phyloP scores from a whole-genome alignment of 2,888 invertebrate species.

The Piscicola geometra region DNA sequence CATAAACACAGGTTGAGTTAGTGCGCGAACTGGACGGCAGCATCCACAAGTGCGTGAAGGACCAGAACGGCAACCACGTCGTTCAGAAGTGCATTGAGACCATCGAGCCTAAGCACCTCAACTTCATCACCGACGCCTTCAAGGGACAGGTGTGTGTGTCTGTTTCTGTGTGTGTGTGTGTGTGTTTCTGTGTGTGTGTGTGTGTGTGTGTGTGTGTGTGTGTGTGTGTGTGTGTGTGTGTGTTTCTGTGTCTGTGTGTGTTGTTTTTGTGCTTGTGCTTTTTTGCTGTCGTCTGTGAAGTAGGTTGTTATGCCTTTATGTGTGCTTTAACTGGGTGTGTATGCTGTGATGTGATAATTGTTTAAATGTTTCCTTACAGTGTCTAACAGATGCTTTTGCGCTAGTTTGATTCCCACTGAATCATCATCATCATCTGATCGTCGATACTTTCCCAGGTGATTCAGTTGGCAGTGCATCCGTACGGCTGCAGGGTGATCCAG shows the following conservation, averaged over 20 bases:
- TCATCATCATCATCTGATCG: neutral
- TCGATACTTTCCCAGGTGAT: constrained; percentile 64
- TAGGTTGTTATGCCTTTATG: no score
- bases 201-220: neutral
- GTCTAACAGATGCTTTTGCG: no score
- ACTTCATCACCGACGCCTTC: constrained; percentile 84
- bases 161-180: neutral
- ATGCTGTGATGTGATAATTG: no score
- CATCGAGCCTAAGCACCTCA: constrained; percentile 90
- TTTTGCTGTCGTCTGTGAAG: no score
- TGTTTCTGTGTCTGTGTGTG: no score
- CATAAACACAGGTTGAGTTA: constrained; percentile 70
- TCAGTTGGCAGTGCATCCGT: constrained; percentile 93
- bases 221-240: neutral
- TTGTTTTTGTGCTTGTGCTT: no score
- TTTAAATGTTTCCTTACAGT: no score
- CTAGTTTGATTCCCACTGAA: no score
- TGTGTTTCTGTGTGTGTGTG: neutral
- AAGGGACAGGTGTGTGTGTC: constrained; percentile 55
- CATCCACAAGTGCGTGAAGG: constrained; percentile 96
- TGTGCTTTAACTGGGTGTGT: no score
- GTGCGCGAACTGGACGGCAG: constrained; percentile 95
- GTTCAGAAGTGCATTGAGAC: constrained; percentile 99
- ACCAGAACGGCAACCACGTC: constrained; percentile 99
- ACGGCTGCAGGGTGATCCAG: constrained; percentile 99